phyloP scores from a whole-genome alignment of 2,888 invertebrate species.

The Nudaria mundana region DNA sequence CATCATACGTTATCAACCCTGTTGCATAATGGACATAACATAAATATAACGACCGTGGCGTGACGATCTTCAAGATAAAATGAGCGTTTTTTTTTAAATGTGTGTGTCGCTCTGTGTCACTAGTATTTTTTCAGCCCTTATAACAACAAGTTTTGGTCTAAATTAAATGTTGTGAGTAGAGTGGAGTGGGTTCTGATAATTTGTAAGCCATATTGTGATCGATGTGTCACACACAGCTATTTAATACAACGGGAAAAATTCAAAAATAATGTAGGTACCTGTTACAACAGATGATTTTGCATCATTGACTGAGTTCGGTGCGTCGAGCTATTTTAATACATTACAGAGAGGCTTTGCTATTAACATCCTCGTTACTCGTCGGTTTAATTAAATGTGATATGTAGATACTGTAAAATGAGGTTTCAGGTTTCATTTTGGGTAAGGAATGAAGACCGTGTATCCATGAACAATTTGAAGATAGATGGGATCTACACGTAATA shows the following conservation, averaged over 20 bases:
- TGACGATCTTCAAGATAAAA: too few species aligned
- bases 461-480: too few species aligned
- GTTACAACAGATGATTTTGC: slow-evolving; percentile 14
- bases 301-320: slow-evolving; percentile 9
- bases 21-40: neutral
- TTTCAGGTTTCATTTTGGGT: neutral
- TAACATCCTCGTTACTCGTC: slow-evolving; percentile 12
- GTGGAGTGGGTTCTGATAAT: too few species aligned
- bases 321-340: slow-evolving; percentile 10
- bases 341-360: neutral
- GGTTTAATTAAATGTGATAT: slow-evolving; percentile 26
- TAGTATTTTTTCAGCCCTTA: too few species aligned
- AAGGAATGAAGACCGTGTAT: too few species aligned
- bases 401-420: neutral
- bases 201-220: slow-evolving; percentile 1
- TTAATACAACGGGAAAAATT: slow-evolving; percentile 2
- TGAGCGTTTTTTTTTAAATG: too few species aligned
- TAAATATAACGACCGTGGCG: too few species aligned
- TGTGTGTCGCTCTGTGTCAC: too few species aligned
- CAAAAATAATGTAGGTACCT: neutral
- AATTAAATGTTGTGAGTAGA: too few species aligned
- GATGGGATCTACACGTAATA: too few species aligned
- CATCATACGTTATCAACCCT: neutral
- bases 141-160: too few species aligned
- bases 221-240: slow-evolving; percentile 5